Percentiles rank a stretch among this genome's conserved stretches.
phyloP scores from a whole-genome alignment of 2,888 invertebrate species.

The Tenodera sinensis region DNA sequence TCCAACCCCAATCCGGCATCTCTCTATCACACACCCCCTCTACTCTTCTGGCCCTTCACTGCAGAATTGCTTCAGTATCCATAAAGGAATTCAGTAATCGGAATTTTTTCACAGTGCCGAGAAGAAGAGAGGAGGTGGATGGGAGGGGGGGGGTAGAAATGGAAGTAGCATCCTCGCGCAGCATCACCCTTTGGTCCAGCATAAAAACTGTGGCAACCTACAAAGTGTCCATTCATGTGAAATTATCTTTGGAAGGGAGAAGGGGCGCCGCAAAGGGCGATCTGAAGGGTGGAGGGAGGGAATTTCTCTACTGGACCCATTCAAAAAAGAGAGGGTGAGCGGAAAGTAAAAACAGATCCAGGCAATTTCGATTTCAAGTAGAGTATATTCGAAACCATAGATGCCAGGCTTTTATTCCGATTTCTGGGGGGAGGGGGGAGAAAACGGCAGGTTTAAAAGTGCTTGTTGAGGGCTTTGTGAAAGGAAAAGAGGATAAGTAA shows the following conservation, averaged over 20 bases:
- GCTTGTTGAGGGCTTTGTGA: not conserved
- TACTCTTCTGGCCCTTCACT: not conserved
- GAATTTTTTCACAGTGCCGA: slow-evolving; percentile 22
- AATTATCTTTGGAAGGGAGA: slow-evolving; percentile 17
- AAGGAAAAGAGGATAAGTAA: not conserved
- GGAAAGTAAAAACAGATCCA: slow-evolving; percentile 7
- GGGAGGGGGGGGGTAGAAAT: not conserved
- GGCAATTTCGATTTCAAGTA: slow-evolving; percentile 4
- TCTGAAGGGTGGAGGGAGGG: not conserved
- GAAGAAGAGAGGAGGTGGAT: not conserved
- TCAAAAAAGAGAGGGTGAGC: not conserved
- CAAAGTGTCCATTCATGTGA: slow-evolving; percentile 29
- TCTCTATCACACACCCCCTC: not conserved
- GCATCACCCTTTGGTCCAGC: not conserved
- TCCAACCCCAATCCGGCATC: not conserved
- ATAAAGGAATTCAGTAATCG: slow-evolving; percentile 26
- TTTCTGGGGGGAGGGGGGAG: not conserved
- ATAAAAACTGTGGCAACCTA: slow-evolving; percentile 9
- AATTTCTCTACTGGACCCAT: not conserved
- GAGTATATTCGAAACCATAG: not conserved
- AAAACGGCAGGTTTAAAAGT: not conserved
- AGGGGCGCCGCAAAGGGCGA: slow-evolving; percentile 6
- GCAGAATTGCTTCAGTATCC: slow-evolving; percentile 8
- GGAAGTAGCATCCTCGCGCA: not conserved
- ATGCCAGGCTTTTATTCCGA: not conserved